Percentiles rank a stretch among this genome's conserved stretches.
Conservation (phyloP, 1,140 invertebrate genomes). For the Drosophila sulfurigaster region DNA sequence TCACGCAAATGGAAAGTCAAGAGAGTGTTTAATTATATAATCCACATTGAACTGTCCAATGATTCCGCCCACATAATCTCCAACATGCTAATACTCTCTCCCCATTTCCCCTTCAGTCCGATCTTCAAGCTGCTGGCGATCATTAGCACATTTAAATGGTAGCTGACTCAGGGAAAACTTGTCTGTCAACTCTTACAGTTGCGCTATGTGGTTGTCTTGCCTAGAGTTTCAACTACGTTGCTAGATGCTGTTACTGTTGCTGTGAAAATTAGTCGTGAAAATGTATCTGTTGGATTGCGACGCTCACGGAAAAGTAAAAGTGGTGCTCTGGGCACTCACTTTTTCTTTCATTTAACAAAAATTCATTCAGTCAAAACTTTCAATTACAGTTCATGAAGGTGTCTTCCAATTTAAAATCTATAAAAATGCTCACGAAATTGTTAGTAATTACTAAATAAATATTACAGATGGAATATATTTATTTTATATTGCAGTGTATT, state of each 20-base stretch:
- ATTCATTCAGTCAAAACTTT: slow-evolving; percentile 17
- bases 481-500: too few relatives aligned
- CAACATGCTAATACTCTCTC: slow-evolving; percentile 8
- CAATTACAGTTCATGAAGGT: slow-evolving; percentile 27
- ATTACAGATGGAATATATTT: too few relatives aligned
- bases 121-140: slow-evolving; percentile 5
- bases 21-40: slow-evolving; percentile 46
- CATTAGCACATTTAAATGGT: slow-evolving; percentile 50
- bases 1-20: slow-evolving; percentile 46
- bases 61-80: slow-evolving; percentile 33
- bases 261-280: slow-evolving; percentile 70
- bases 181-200: slow-evolving; percentile 43
- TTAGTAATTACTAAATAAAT: too few relatives aligned
- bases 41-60: slow-evolving; percentile 11
- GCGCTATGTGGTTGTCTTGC: slow-evolving; percentile 13
- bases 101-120: not conserved
- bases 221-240: not conserved
- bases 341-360: slow-evolving; percentile 69
- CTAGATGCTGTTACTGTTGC: not conserved
- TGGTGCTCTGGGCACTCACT: slow-evolving; percentile 62
- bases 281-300: slow-evolving; percentile 52
- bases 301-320: slow-evolving; percentile 71
- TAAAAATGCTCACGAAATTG: not conserved
- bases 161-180: slow-evolving; percentile 61
- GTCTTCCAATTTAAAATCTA: slow-evolving; percentile 17